These are phyloP conservation scores for Drosophila sordidapex DNA, from an alignment of 2,888 invertebrate species.

Conservation along the genomic window DNA sequence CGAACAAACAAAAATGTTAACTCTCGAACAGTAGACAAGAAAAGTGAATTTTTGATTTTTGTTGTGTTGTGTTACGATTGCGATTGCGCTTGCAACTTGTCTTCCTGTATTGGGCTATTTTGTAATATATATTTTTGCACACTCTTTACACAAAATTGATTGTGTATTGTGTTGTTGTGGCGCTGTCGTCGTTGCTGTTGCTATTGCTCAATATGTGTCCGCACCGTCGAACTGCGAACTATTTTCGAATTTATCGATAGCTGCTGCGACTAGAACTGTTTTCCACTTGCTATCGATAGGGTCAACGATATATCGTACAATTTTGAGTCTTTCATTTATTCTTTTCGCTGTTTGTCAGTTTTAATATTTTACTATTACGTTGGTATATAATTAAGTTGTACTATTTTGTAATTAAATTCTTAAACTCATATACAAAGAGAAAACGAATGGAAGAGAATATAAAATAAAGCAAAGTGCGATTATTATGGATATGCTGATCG, in stretches of 20 bases:
- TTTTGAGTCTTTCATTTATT: not conserved
- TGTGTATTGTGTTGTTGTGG: conserved; percentile 59
- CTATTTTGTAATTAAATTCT: not conserved
- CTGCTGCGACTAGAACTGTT: not conserved
- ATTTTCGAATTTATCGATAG: conserved; percentile 27
- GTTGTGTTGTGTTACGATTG: conserved; percentile 8
- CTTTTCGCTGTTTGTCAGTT: not conserved
- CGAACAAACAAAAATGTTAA: conserved; percentile 23
- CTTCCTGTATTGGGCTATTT: conserved; percentile 42
- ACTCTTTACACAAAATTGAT: conserved; percentile 53
- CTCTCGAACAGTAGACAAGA: conserved; percentile 42
- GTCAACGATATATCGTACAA: not conserved
- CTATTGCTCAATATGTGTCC: conserved; percentile 40
- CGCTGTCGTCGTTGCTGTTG: conserved; percentile 62
- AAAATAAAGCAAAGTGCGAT: too few species aligned
- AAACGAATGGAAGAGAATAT: not conserved
- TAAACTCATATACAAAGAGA: not conserved
- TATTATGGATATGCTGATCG: conserved; percentile 1
- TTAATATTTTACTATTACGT: not conserved
- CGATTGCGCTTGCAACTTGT: conserved; percentile 29
- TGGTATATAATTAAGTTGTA: too few species aligned
- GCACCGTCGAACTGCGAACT: conserved; percentile 17
- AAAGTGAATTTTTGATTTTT: conserved; percentile 8
- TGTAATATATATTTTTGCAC: conserved; percentile 48
- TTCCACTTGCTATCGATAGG: conserved; percentile 8